Base-by-base conservation (phyloP, 2,888 invertebrate species). In the Eumerus sabulonum region DNA sequence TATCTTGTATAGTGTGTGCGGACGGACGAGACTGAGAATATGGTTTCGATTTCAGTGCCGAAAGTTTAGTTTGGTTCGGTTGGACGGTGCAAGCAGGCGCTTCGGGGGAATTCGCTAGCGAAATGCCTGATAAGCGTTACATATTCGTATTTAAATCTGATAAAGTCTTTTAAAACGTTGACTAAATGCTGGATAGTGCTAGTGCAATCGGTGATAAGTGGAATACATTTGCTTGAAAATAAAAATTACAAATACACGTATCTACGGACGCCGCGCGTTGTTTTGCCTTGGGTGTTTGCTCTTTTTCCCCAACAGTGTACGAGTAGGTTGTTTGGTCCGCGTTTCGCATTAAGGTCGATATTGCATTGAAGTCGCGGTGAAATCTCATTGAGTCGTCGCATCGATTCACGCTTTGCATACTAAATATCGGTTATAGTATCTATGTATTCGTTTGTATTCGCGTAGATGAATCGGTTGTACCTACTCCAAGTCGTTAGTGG, bases 11-110 rank as follows among this genome's bases (percentile, higher is more conserved):
- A 27, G 27, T 27, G 45, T 27, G 45, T 44, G 44, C 47, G 47
- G 66, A 53, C 36, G 60, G 71, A 19, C 60, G 54, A 38, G 76
- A 77, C 19, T 66, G 54, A 38, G 76, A 77, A 66, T 72, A 62
- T 67, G 56, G 62, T 77, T 73, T 59, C 57, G 66, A 67, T 76
- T 76, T 76, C 66, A 67, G 66, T 67, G 72, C 45, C 66, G 35
- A 72, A 57, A 59, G 66, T 63, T 59, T 38, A 73, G 67, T 77
- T 72, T 63, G 59, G 45, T 63, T 51, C 36, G 77, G 73, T 73
- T 67, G 57, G 67, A 68, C 59, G 63, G 77, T 77, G 73, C 62
- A 68, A 63, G 73, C 47, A 73, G 57, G 57, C 73, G 73, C 62
- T 77, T 67, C 62, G 63, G 67, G 66, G 57, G 57, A 63, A 19